These are phyloP conservation scores for Rhopalosiphum nymphaeae DNA, from an alignment of 2,888 invertebrate species.

Conservation along the genomic window DNA sequence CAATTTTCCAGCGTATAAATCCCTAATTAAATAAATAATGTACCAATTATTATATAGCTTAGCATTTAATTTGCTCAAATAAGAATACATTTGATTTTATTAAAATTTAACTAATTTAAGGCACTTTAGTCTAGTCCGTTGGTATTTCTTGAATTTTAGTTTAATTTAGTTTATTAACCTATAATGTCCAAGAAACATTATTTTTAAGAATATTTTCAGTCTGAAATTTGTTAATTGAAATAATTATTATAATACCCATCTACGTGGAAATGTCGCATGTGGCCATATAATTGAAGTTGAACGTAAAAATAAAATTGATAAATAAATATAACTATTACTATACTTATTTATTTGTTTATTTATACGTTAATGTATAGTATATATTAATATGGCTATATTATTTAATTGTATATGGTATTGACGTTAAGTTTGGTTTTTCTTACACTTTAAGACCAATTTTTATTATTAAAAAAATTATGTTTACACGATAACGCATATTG, in stretches of 20 bases:
- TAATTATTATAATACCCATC: neutral
- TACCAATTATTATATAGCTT: neutral
- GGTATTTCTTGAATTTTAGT: too few species aligned
- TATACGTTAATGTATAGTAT: neutral
- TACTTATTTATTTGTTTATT: neutral
- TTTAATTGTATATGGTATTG: neutral
- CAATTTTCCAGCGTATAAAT: too few species aligned
- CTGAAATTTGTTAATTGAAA: neutral
- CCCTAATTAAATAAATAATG: neutral
- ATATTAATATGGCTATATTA: neutral
- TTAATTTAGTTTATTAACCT: neutral
- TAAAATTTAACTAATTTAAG: too few species aligned
- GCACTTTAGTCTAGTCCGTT: too few species aligned
- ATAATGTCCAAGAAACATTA: too few species aligned
- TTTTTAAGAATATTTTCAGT: neutral
- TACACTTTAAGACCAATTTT: neutral
- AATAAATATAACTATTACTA: too few species aligned
- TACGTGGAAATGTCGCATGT: neutral
- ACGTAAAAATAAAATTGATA: neutral
- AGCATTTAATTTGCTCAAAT: neutral
- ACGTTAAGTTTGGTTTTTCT: neutral
- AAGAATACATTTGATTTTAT: neutral
- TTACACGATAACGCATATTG: neutral
- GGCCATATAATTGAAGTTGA: neutral
- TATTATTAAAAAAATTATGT: neutral